Percentiles rank a stretch among this genome's conserved stretches.
phyloP scores from a whole-genome alignment of 2,888 invertebrate genomes.

The Dryomyza anilis region DNA sequence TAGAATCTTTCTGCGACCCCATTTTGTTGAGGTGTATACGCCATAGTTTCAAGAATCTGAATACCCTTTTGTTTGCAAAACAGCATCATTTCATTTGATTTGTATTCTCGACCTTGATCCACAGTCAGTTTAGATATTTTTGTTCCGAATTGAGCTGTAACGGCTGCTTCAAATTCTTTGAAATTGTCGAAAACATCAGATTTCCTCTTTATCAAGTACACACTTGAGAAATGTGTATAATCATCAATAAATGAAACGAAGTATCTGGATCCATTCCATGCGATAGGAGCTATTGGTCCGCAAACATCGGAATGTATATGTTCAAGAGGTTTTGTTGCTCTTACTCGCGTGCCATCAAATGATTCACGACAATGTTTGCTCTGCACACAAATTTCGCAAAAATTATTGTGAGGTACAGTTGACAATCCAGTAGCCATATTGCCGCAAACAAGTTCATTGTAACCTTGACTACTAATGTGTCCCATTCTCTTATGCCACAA shows the following conservation, averaged over 20 bases:
- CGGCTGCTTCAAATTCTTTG: no score
- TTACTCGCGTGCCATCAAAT: constrained; percentile 10
- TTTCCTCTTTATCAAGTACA: neutral
- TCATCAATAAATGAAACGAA: neutral
- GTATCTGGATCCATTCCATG: neutral
- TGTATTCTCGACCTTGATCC: constrained; percentile 41
- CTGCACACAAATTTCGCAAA: no score
- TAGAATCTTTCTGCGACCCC: constrained; percentile 29
- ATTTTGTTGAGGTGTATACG: constrained; percentile 30
- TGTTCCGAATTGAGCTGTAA: no score
- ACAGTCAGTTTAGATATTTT: no score
- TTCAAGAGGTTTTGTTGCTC: neutral
- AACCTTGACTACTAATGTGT: neutral
- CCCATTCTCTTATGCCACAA: neutral
- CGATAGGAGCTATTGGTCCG: no score
- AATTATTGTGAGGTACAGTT: neutral
- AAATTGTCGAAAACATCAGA: neutral
- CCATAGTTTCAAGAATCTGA: constrained; percentile 26
- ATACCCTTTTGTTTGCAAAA: constrained; percentile 42
- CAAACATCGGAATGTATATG: no score
- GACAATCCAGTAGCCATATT: neutral
- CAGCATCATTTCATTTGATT: constrained; percentile 29
- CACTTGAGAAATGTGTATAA: neutral
- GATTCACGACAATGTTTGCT: no score
- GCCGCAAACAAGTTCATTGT: neutral